Conservation (phyloP, 2,113 vertebrate genomes). For the Boleophthalmus pectinirostris region DNA sequence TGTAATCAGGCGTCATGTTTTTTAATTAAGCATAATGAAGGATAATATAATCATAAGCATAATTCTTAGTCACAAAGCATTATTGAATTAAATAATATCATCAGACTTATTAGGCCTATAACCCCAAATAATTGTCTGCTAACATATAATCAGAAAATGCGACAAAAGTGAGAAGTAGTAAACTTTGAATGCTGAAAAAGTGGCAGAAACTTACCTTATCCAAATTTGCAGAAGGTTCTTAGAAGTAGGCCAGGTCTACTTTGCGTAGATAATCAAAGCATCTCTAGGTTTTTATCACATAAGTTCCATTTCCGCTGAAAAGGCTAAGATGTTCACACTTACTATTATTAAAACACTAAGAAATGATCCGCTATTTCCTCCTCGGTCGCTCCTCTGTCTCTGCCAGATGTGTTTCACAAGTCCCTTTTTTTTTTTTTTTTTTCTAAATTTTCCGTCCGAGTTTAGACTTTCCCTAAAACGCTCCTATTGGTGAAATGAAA, state of each 20-base stretch:
- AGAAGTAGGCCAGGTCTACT: background rate
- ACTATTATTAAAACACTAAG: background rate
- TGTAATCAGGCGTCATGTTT: background rate
- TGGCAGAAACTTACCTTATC: constrained; percentile 44
- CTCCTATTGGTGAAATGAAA: constrained; percentile 48
- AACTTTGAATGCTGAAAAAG: background rate
- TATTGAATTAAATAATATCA: too few species aligned
- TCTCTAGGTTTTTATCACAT: constrained; percentile 3
- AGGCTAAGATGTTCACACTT: background rate
- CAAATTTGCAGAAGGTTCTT: constrained; percentile 30
- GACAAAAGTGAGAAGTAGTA: background rate
- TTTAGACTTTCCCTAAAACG: background rate
- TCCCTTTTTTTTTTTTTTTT: constrained; percentile 24
- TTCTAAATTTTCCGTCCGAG: constrained; percentile 12
- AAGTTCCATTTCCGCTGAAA: background rate
- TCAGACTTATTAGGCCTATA: background rate
- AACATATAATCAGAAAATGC: background rate
- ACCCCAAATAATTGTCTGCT: background rate
- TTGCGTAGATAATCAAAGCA: constrained; percentile 24
- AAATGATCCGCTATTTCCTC: constrained; percentile 30
- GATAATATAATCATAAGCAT: background rate
- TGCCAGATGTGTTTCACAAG: constrained; percentile 31
- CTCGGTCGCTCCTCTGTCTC: constrained; percentile 10
- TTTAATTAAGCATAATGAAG: background rate
- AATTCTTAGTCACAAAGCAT: too few species aligned